Evolutionary conservation across 2,888 invertebrate species (phyloP).

Genomic region (Rhaphigaster nebulosa): DNA sequence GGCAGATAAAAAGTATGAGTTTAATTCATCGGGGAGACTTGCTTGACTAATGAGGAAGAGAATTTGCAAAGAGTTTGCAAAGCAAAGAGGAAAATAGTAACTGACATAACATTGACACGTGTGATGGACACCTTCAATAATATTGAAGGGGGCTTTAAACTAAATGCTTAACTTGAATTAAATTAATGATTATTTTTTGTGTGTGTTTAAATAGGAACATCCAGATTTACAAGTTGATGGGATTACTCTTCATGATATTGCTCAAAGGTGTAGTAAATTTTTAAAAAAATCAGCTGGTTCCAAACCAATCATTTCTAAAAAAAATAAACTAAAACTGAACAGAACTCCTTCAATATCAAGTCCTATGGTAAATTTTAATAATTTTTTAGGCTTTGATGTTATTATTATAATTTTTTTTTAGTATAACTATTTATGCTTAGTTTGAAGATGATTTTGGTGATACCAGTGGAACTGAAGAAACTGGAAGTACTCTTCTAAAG

Average conservation of each 20-base stretch:
- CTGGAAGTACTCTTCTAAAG: conserved; percentile 58
- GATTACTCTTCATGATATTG: conserved; percentile 80
- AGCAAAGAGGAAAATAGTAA: too few species aligned
- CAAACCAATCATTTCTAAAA: conserved; percentile 47
- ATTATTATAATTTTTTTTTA: background rate
- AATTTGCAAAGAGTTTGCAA: too few species aligned
- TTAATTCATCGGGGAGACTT: too few species aligned
- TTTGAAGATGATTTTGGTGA: conserved; percentile 63
- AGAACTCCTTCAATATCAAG: conserved; percentile 61
- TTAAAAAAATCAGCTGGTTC: conserved; percentile 61
- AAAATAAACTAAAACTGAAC: conserved; percentile 55
- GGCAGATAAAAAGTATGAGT: too few species aligned
- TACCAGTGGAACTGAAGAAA: conserved; percentile 61
- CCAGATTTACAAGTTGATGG: conserved; percentile 84
- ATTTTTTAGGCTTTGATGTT: background rate
- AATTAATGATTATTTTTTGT: background rate
- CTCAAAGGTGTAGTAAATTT: conserved; percentile 64
- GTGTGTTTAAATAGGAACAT: conserved; percentile 73
- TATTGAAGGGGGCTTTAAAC: too few species aligned
- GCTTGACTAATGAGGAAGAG: too few species aligned
- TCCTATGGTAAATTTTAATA: conserved; percentile 58
- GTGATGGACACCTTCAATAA: too few species aligned
- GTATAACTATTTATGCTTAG: conserved; percentile 38
- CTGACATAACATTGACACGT: too few species aligned
- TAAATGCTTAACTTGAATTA: background rate